Conservation (phyloP, 1,140 invertebrate species). For the honey bee (Apis mellifera) region DNA sequence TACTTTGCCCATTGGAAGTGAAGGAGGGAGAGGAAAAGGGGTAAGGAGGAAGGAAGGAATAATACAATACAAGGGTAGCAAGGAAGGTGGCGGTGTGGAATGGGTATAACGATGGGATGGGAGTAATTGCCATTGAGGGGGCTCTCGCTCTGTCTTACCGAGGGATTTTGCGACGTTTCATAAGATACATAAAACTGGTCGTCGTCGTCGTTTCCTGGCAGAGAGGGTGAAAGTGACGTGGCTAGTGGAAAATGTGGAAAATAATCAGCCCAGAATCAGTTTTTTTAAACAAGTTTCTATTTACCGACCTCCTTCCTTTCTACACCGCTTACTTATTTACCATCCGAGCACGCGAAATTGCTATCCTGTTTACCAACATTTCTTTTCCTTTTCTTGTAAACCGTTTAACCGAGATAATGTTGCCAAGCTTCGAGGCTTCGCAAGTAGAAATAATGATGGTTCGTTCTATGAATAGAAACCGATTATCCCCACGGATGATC, state of each 20-base stretch:
- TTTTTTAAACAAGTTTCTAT: constrained; percentile 38
- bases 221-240: background rate
- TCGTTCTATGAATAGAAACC: constrained; percentile 16
- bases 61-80: constrained; percentile 22
- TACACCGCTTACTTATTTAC: too few species aligned
- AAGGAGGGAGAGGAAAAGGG: constrained; percentile 15
- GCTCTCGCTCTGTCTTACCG: constrained; percentile 64
- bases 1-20: constrained; percentile 52
- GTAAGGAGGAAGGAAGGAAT: constrained; percentile 16
- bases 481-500: too few species aligned
- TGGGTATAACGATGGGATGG: constrained; percentile 47
- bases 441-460: background rate
- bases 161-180: constrained; percentile 67
- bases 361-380: constrained; percentile 28
- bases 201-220: too few species aligned
- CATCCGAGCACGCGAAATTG: constrained; percentile 10
- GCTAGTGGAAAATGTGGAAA: constrained; percentile 38
- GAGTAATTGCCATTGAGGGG: constrained; percentile 73
- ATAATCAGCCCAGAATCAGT: constrained; percentile 34
- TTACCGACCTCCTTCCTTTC: constrained; percentile 1
- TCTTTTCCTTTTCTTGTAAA: background rate
- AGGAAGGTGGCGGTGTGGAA: constrained; percentile 45
- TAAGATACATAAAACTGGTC: constrained; percentile 48
- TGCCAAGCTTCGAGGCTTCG: background rate
- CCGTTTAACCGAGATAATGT: background rate